phyloP scores from a whole-genome alignment of 2,797 vertebrate species.

The Denticeps clupeoides region DNA sequence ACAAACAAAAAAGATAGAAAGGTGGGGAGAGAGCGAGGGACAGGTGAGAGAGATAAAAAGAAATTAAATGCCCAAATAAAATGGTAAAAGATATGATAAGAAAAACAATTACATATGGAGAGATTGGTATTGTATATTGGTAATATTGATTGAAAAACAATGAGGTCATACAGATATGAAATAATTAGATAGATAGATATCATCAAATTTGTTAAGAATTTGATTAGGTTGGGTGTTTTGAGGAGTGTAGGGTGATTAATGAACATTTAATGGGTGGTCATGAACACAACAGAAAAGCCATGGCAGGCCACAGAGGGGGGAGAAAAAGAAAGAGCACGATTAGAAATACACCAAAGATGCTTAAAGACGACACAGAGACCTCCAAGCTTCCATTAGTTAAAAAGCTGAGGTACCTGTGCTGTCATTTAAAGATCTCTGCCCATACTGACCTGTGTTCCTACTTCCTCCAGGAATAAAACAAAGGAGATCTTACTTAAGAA shows the following conservation, averaged over 20 bases:
- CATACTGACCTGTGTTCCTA: slow-evolving; percentile 14
- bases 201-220: slow-evolving; percentile 43
- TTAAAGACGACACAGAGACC: slow-evolving; percentile 41
- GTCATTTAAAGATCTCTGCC: slow-evolving; percentile 38
- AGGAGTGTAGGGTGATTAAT: slow-evolving; percentile 5
- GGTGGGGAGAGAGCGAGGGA: slow-evolving; percentile 31
- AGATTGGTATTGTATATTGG: slow-evolving; percentile 10
- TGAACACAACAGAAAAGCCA: slow-evolving; percentile 26
- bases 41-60: slow-evolving; percentile 22
- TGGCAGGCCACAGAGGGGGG: slow-evolving; percentile 23
- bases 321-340: slow-evolving; percentile 28
- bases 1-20: no score
- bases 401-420: slow-evolving; percentile 21
- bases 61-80: slow-evolving; percentile 27
- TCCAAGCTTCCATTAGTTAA: background rate
- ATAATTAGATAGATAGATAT: slow-evolving; percentile 19
- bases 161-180: slow-evolving; percentile 7
- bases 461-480: background rate
- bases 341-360: slow-evolving; percentile 37
- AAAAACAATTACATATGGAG: slow-evolving; percentile 23
- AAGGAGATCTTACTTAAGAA: background rate
- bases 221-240: slow-evolving; percentile 28
- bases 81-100: slow-evolving; percentile 34
- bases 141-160: slow-evolving; percentile 22
- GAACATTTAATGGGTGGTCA: background rate